A percentile compares a stretch with the other conserved stretches of the same genome.
Conservation (phyloP, 2,888 invertebrate species). For the Copidosoma aretas region DNA sequence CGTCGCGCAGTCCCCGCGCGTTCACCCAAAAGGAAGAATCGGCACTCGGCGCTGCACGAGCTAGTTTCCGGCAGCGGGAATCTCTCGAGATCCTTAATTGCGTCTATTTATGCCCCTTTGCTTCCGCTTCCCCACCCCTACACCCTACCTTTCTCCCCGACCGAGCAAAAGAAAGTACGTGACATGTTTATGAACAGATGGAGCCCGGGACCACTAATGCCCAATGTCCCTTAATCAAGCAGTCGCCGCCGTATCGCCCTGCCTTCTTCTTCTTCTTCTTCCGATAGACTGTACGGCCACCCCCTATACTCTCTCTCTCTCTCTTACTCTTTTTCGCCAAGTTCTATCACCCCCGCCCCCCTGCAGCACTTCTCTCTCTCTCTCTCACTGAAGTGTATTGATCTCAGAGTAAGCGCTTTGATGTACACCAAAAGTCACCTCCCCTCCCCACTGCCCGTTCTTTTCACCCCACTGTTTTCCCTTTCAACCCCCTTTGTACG, state of each 20-base stretch:
- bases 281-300: background rate
- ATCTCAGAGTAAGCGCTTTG: slow-evolving; percentile 61
- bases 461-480: background rate
- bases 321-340: slow-evolving; percentile 20
- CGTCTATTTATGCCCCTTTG: slow-evolving; percentile 62
- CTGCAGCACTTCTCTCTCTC: slow-evolving; percentile 16
- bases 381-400: slow-evolving; percentile 53
- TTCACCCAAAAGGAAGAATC: background rate
- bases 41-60: background rate
- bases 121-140: slow-evolving; percentile 53
- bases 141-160: slow-evolving; percentile 55
- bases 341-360: slow-evolving; percentile 10
- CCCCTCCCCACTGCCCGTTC: background rate
- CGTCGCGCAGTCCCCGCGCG: slow-evolving; percentile 28
- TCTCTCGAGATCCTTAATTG: slow-evolving; percentile 54
- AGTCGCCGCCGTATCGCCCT: slow-evolving; percentile 17
- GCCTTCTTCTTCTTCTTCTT: slow-evolving; percentile 30
- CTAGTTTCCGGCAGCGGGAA: slow-evolving; percentile 3
- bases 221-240: slow-evolving; percentile 58
- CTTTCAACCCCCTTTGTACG: background rate
- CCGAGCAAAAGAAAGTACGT: slow-evolving; percentile 54
- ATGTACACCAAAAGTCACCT: slow-evolving; percentile 54
- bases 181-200: slow-evolving; percentile 60
- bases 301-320: slow-evolving; percentile 17
- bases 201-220: slow-evolving; percentile 53